A percentile compares a stretch with the other conserved stretches of the same genome.
These are phyloP conservation scores for Ferrisia virgata DNA, from an alignment of 2,888 invertebrate genomes.

Conservation along the genomic window DNA sequence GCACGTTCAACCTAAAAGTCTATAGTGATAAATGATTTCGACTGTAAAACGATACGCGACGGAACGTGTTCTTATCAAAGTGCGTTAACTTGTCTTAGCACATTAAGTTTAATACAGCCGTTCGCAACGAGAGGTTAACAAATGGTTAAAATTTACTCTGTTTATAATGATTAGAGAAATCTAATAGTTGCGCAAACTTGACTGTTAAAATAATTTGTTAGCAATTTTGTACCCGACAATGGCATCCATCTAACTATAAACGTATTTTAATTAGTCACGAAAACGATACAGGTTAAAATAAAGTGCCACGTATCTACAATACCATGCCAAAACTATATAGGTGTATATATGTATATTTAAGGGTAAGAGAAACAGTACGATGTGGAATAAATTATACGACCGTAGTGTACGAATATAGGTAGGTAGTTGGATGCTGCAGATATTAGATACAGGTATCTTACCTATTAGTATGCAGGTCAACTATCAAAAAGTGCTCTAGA, in stretches of 20 bases:
- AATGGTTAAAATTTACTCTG: constrained; percentile 3
- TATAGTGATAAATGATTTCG: background rate
- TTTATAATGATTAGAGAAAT: background rate
- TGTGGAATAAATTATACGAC: background rate
- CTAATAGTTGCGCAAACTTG: background rate
- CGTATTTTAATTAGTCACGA: constrained; percentile 9
- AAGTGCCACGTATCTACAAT: background rate
- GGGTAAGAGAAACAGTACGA: background rate
- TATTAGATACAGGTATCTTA: too few species aligned
- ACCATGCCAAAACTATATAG: background rate
- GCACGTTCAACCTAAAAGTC: background rate
- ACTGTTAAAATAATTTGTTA: background rate
- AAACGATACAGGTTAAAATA: constrained; percentile 1
- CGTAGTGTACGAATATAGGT: background rate
- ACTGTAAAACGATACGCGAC: background rate
- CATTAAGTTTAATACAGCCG: background rate
- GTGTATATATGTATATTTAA: background rate
- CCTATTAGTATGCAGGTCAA: too few species aligned
- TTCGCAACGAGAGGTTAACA: background rate
- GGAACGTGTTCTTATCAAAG: background rate
- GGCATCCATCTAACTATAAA: background rate
- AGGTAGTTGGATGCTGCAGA: too few species aligned
- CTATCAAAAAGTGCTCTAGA: too few species aligned
- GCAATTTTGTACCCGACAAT: background rate
- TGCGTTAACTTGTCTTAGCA: constrained; percentile 14